Base-by-base conservation (phyloP, 2,888 invertebrate species). In the Drosophila birchii region DNA sequence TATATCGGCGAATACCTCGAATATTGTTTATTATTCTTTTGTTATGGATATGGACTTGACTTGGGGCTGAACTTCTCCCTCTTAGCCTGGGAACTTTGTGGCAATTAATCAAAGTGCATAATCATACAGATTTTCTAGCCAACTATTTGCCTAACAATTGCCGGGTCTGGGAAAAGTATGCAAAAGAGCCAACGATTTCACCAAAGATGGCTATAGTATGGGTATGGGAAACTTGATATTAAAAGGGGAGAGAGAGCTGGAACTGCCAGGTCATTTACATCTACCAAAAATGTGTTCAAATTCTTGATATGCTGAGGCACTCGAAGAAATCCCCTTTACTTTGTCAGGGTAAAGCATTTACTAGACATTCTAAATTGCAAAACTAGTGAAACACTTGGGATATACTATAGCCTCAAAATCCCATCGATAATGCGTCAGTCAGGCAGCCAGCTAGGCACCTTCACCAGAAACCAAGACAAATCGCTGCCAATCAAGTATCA, bases 101-200 rank as follows among this genome's bases (percentile, higher is more conserved):
- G 87, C 77, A 86, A 84, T 84, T 78, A 86, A 84, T 88, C 88
- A 84, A 86, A 83, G 38, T 76, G 86, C 78, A 84, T 69, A 74
- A 78, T 54, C 59, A 72, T 47, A 53, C 54, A 34, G 58, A 23
- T 58, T 57, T 61, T 61, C 34, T 57, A 20, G 38, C 54, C 54
- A 53, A 38, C 16, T 54, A 32, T 60, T 59, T 63, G 55, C 53
- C 47, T 53, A 59, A 64, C 57, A 55, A 61, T 72, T 51, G 36
- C 45, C 41, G n/a, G 49, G 45, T 47, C 44, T 67, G 67, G 59
- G 67, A 75, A 73, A 73, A 74, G 75, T 67, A 67, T 75, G 75
- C 75, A 67, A 61, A 61, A 74, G 51, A 16, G 34, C 20, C 12
- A n/a, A 16, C 41, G 41, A 68, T 67, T 41, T 38, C 44, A 32